A percentile compares a stretch with the other conserved stretches of the same genome.
These are phyloP conservation scores for Machimus atricapillus DNA, from an alignment of 2,888 invertebrate species.

Conservation along the genomic window DNA sequence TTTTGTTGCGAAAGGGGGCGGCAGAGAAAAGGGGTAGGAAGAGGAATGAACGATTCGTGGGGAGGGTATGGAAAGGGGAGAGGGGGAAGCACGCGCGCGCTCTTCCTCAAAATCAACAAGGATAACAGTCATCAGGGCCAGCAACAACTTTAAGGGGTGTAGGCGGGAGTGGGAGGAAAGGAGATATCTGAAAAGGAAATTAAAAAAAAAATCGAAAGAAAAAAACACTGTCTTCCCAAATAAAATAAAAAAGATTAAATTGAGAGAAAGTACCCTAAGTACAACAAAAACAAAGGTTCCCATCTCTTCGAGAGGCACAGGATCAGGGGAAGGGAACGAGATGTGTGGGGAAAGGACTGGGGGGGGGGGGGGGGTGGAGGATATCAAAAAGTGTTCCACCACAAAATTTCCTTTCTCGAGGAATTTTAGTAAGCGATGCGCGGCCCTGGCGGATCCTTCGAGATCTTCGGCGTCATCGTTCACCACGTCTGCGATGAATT, in stretches of 20 bases:
- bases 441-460: slow-evolving; percentile 4
- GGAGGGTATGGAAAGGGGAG: too few relatives aligned
- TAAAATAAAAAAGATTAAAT: too few relatives aligned
- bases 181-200: neutral
- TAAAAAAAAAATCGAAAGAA: neutral
- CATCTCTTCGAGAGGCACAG: too few relatives aligned
- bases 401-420: neutral
- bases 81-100: neutral
- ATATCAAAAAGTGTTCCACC: neutral
- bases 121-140: neutral
- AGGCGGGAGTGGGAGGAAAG: too few relatives aligned
- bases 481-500: neutral
- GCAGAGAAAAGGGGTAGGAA: too few relatives aligned
- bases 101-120: neutral
- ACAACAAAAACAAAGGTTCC: neutral
- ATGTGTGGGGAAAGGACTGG: too few relatives aligned
- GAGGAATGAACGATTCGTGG: too few relatives aligned
- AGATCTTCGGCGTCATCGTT: neutral
- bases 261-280: neutral
- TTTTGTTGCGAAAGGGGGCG: too few relatives aligned
- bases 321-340: too few relatives aligned
- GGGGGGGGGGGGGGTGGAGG: too few relatives aligned
- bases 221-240: too few relatives aligned
- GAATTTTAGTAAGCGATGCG: slow-evolving; percentile 17
- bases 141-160: neutral